A percentile compares a stretch with the other conserved stretches of the same genome.
Evolutionary conservation across 2,888 invertebrate genomes (phyloP).

Genomic region (Heliconius erato): DNA sequence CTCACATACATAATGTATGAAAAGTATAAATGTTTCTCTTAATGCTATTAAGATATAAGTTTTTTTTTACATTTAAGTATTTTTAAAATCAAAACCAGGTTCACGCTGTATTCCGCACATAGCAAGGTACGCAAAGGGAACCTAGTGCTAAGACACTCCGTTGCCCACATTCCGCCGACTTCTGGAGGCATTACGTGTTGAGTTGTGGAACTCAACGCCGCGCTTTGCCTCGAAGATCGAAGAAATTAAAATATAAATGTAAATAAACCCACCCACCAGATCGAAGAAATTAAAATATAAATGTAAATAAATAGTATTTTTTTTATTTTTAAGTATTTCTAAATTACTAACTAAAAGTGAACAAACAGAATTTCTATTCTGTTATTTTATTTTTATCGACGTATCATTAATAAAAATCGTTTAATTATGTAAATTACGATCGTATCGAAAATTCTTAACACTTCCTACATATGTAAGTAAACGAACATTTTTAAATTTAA

Average conservation of each 20-base stretch:
- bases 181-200: too few species aligned
- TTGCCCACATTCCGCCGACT: too few species aligned
- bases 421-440: conserved; percentile 7
- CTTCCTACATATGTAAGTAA: conserved; percentile 9
- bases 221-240: too few species aligned
- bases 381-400: not conserved
- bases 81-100: too few species aligned
- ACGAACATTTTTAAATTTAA: not conserved
- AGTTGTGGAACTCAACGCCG: too few species aligned
- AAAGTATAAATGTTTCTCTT: not conserved
- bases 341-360: not conserved
- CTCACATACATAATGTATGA: not conserved
- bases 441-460: not conserved
- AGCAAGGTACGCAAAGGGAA: too few species aligned
- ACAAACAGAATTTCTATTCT: not conserved
- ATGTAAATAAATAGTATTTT: too few species aligned
- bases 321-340: not conserved
- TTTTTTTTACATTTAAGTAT: not conserved
- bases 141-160: too few species aligned
- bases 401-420: not conserved
- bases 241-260: too few species aligned
- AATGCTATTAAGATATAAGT: not conserved
- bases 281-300: too few species aligned
- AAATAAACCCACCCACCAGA: too few species aligned
- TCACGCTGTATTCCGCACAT: too few species aligned